Evolutionary conservation across 2,797 vertebrate species (phyloP).

Genomic region (Peromyscus eremicus): DNA sequence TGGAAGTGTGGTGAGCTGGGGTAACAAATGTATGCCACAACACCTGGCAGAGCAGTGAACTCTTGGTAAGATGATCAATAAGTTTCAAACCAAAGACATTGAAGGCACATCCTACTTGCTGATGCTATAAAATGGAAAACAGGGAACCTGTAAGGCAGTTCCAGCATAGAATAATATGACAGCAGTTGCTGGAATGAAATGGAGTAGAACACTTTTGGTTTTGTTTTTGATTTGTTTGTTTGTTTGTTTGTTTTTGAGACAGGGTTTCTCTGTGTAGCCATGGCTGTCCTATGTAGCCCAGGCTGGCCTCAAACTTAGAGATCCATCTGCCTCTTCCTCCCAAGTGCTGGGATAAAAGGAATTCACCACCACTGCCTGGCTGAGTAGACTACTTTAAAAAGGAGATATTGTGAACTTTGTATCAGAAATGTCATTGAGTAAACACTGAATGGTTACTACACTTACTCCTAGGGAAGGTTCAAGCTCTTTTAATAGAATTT

Average conservation of each 20-base stretch:
- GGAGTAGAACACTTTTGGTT: not conserved
- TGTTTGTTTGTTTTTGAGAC: not conserved
- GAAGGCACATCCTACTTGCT: accelerated
- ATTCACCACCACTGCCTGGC: not conserved
- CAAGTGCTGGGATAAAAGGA: not conserved
- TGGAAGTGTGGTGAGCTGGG: not conserved
- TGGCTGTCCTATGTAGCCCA: not conserved
- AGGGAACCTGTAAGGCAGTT: not conserved
- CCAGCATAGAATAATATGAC: not conserved
- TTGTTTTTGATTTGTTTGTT: not conserved
- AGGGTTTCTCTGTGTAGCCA: not conserved
- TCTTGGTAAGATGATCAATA: not conserved
- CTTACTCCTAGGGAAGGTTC: not conserved
- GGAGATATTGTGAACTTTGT: not conserved
- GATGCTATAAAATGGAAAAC: not conserved
- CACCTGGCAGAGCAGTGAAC: not conserved
- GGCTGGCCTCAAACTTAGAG: not conserved
- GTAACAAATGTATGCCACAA: not conserved
- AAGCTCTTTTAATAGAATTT: not conserved
- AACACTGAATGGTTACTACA: not conserved
- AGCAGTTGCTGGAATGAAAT: not conserved
- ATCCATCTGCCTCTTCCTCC: not conserved
- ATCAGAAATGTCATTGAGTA: not conserved
- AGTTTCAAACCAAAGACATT: not conserved
- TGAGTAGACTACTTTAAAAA: not conserved